Base-by-base conservation (phyloP, 2,888 invertebrate genomes). In the Encarsia formosa region DNA sequence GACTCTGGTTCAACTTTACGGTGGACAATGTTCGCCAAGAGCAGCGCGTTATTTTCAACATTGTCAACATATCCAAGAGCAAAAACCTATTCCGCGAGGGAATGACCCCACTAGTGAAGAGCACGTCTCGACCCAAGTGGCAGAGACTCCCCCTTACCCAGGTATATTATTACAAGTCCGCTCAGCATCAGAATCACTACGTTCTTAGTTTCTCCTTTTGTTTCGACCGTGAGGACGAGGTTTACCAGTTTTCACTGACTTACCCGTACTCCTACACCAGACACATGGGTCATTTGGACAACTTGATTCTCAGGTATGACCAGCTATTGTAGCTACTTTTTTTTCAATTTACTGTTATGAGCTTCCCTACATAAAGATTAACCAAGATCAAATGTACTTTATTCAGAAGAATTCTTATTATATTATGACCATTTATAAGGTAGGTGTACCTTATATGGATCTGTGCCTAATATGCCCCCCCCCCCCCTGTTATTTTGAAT, bases 1-100 rank as follows among this genome's bases (percentile, higher is more conserved):
- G 98, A 42, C 87, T 97, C 63, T 98, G 97, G 98, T 98, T 96
- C 76, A 95, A 98, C 77, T 99, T 98, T 70, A 93, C 95, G 1
- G 96, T 98, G 31, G 96, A 96, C 73, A 98, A 98, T 72, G 91
- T 91, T 0, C 88, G 87, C 64, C 83, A 87, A 55, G 94, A 97
- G 73, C 97, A 97, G 81, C 83, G 93, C 60, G 95, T 97, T 3
- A 87, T 99, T 64, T 95, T 99, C 76, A 96, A 97, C 74, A 85
- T 99, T 52, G 94, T 98, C 1, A 99, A 99, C 76, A 86, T 98
- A 59, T 94, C 94, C 62, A 97, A 97, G 75, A 86, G 85, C 58
- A 84, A 88, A 59, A 95, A 91, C 63, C 78, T 97, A 40, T 97
- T 90, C 70, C 86, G 90, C 60, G 84, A 85, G 24, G 90, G 92